These are phyloP conservation scores for Stichopus horrens DNA, from an alignment of 53 echinoderm and acorn worm genomes.

Conservation along the genomic window DNA sequence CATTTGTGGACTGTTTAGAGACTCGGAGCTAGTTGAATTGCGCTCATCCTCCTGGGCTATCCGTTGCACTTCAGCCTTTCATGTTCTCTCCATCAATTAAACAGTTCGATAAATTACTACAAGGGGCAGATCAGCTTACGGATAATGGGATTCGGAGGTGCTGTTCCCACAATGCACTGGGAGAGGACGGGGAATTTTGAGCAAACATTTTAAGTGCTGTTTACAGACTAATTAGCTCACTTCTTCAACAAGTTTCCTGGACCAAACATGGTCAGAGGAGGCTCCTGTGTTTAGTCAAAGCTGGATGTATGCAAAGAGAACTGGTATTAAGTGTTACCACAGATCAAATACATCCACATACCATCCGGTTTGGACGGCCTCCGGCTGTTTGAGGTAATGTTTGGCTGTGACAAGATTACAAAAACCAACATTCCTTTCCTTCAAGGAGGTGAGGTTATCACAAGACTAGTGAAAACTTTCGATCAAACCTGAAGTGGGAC, in stretches of 20 bases:
- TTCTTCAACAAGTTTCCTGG: background rate
- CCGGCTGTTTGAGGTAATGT: conserved; percentile 18
- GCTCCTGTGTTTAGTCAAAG: background rate
- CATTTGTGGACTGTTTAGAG: no score
- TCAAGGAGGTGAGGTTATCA: background rate
- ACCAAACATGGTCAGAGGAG: background rate
- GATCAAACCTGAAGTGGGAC: no score
- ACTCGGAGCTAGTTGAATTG: no score
- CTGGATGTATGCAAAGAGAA: conserved; percentile 17
- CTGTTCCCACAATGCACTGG: background rate
- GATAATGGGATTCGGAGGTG: background rate
- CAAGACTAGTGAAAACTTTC: no score
- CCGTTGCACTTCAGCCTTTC: background rate
- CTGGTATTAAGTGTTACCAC: conserved; percentile 3
- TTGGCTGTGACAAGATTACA: conserved; percentile 39
- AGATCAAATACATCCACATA: conserved; percentile 27
- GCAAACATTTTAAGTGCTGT: conserved; percentile 39
- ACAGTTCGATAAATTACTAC: background rate
- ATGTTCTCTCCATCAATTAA: background rate
- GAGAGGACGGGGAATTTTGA: background rate
- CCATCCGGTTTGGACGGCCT: conserved; percentile 8
- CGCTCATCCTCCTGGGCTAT: no score
- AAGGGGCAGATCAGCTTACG: background rate
- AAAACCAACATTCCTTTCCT: conserved; percentile 8
- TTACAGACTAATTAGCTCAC: conserved; percentile 26